Percentiles rank a stretch among this genome's conserved stretches.
Evolutionary conservation across 2,888 invertebrate species (phyloP).

Genomic region (Lasioglossum lativentre): DNA sequence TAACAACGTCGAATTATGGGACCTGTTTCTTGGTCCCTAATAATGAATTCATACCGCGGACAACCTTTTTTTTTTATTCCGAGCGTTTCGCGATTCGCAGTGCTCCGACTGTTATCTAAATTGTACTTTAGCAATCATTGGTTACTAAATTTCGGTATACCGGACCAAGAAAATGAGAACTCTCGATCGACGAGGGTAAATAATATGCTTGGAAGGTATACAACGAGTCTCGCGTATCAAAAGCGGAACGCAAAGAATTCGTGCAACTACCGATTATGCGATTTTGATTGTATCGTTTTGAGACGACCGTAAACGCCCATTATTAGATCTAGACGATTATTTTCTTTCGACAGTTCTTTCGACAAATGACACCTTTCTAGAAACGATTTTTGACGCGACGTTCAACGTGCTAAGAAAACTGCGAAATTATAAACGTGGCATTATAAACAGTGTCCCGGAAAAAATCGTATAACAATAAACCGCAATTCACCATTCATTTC

Average conservation of each 20-base stretch:
- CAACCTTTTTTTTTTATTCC: too few species aligned
- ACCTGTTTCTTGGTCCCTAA: background rate
- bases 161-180: background rate
- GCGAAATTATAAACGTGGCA: too few species aligned
- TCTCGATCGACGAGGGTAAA: background rate
- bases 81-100: too few species aligned
- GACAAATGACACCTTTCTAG: background rate
- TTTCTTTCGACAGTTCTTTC: background rate
- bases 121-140: background rate
- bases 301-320: background rate
- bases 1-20: background rate
- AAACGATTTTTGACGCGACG: too few species aligned
- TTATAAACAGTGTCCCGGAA: too few species aligned
- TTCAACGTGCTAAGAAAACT: too few species aligned
- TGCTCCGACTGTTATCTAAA: background rate
- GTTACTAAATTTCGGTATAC: background rate
- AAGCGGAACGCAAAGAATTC: background rate
- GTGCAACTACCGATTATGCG: background rate
- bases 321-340: background rate
- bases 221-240: background rate
- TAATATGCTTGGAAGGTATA: background rate
- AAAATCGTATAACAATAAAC: too few species aligned
- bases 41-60: background rate
- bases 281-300: background rate
- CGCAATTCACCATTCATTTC: background rate